Percentiles rank a stretch among this genome's conserved stretches.
These are phyloP conservation scores for Drosophila prostipennis DNA, from an alignment of 2,888 invertebrate genomes.

Conservation along the genomic window DNA sequence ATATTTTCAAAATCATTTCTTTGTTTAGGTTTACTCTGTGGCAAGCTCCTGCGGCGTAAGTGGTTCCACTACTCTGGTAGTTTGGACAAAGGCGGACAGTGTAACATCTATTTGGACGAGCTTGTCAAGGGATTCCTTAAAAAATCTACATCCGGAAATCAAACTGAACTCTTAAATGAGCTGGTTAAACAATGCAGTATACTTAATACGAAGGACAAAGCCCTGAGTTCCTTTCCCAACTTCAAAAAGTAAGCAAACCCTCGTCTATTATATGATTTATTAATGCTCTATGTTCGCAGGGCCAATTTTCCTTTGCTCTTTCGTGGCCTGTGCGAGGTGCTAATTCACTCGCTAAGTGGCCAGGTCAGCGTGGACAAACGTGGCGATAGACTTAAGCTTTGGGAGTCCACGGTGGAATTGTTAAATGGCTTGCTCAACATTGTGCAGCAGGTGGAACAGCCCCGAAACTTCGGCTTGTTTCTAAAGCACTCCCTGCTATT, in stretches of 20 bases:
- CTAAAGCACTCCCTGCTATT: constrained; percentile 88
- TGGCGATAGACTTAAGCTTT: constrained; percentile 87
- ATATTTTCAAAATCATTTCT: too few species aligned
- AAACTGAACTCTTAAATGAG: constrained; percentile 86
- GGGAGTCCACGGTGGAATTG: constrained; percentile 87
- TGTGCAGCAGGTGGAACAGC: constrained; percentile 87
- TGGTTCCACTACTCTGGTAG: constrained; percentile 89
- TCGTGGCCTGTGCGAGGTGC: constrained; percentile 87
- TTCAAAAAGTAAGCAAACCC: constrained; percentile 85
- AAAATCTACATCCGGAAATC: constrained; percentile 86
- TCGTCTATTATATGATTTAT: not conserved
- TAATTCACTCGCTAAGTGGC: constrained; percentile 86
- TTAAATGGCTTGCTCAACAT: constrained; percentile 88
- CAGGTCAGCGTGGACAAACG: constrained; percentile 86
- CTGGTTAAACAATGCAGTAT: constrained; percentile 86
- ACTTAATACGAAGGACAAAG: constrained; percentile 86
- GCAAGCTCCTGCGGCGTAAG: constrained; percentile 87
- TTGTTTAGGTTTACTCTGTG: constrained; percentile 83
- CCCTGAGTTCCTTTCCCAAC: constrained; percentile 87
- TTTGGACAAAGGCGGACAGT: constrained; percentile 87
- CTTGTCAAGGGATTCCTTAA: constrained; percentile 88
- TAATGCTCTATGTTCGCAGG: constrained; percentile 60
- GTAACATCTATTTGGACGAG: constrained; percentile 87
- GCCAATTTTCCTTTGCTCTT: constrained; percentile 89
- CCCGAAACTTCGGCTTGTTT: constrained; percentile 87